phyloP scores from a whole-genome alignment of 2,888 invertebrate genomes.

The Euclidia mi region DNA sequence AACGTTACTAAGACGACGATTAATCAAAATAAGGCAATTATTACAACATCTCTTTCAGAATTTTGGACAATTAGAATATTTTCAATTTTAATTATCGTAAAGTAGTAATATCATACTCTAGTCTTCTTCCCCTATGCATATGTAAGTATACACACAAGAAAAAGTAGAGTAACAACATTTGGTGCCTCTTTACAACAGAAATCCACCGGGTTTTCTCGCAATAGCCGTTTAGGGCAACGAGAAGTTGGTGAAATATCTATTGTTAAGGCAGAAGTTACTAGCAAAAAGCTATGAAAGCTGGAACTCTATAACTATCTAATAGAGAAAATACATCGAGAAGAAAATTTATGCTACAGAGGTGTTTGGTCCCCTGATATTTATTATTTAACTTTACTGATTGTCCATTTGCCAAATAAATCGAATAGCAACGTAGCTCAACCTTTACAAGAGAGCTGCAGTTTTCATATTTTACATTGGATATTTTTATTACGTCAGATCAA shows the following conservation, averaged over 20 bases:
- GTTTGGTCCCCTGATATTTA: slow-evolving; percentile 65
- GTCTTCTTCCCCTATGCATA: slow-evolving; percentile 1
- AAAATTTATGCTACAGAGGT: slow-evolving; percentile 59
- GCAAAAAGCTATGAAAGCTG: slow-evolving; percentile 1
- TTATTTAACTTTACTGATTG: not conserved
- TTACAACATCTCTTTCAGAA: not conserved
- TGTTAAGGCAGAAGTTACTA: slow-evolving; percentile 8
- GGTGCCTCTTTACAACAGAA: not conserved
- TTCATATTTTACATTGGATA: too few relatives aligned
- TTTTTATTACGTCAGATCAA: too few relatives aligned
- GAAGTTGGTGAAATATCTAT: slow-evolving; percentile 17
- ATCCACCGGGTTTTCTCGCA: slow-evolving; percentile 23
- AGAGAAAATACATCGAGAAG: slow-evolving; percentile 6
- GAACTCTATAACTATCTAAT: not conserved
- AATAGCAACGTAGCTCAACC: not conserved
- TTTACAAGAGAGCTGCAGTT: too few relatives aligned
- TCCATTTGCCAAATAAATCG: too few relatives aligned
- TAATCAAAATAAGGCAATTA: slow-evolving; percentile 1
- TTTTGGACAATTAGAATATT: not conserved
- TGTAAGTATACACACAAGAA: not conserved
- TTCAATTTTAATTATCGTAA: not conserved
- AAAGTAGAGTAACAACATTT: not conserved
- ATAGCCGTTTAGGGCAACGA: too few relatives aligned
- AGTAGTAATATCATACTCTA: not conserved
- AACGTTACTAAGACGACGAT: too few relatives aligned